Conservation (phyloP, 2,888 invertebrate genomes). For the Acanthosoma haemorrhoidale region DNA sequence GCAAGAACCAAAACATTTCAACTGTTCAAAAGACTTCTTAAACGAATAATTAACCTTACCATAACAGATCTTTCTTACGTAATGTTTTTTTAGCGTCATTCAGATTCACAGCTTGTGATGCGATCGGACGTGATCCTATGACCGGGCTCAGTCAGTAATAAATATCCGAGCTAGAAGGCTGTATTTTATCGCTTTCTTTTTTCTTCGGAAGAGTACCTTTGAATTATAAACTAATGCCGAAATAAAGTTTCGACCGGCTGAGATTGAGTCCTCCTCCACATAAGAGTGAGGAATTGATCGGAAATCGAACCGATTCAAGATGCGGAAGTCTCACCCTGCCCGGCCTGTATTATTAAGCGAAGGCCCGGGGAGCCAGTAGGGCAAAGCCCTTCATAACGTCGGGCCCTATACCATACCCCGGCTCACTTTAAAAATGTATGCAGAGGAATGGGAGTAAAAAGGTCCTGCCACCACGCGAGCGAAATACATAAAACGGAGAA, state of each 20-base stretch:
- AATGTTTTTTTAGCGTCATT: too few relatives aligned
- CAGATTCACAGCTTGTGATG: too few relatives aligned
- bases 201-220: not conserved
- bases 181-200: not conserved
- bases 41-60: too few relatives aligned
- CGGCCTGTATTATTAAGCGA: not conserved
- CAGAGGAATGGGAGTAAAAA: not conserved
- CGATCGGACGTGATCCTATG: too few relatives aligned
- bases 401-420: not conserved
- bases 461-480: not conserved
- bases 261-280: not conserved
- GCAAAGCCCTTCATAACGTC: not conserved
- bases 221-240: not conserved
- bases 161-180: not conserved
- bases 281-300: not conserved
- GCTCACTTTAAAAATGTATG: conserved; percentile 3
- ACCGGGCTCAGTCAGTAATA: too few relatives aligned
- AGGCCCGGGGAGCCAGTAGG: not conserved
- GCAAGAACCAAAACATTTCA: too few relatives aligned
- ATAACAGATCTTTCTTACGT: too few relatives aligned
- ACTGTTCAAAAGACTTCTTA: too few relatives aligned
- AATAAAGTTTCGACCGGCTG: not conserved
- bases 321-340: not conserved
- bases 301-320: not conserved
- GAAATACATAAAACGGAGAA: conserved; percentile 1